Evolutionary conservation across 92 coral and sea anemone species (phyloP), one percentile per base, ranked within the genome.

Genomic region (Pocillopora meandrina): DNA sequence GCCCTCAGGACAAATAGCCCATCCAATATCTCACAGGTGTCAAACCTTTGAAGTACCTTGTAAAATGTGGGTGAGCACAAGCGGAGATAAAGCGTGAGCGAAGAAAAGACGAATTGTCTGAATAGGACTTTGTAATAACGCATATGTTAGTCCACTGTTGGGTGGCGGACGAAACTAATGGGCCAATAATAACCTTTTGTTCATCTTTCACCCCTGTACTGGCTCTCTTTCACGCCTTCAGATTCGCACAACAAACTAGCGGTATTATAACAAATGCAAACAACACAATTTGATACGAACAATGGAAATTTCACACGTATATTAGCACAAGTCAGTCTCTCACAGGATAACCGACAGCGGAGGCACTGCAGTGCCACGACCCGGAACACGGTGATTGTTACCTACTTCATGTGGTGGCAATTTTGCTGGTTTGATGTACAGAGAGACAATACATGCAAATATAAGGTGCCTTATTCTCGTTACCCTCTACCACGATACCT

Each of bases 31-130:
- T 35, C 60, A 65, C 52, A 81, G 55, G 49, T 70, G 85, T 35
- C 71, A 60, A 81, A 67, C 8, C 77, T 71, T 59, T 81, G 77
- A 71, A 81, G 77, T 71, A 81, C 77, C 85, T 81, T 71, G 19
- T 6, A n/a, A 69, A 65, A 31, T 49, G 16, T 47, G 64, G 52
- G 63, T 63, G 10, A 70, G 35, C 64, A 52, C 47, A 12, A 19
- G 20, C 13, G 73, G 19, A 69, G 77, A 81, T n/a, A 58, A 13
- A 49, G 31, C 23, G 74, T 14, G 74, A 20, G 70, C 26, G 76
- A 81, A 58, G 60, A 71, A 81, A 81, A 81, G 77, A n/a, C 58
- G 61, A 60, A 42, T 71, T 81, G 74, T 71, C 69, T 59, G 23
- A 71, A 81, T 59, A 21, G 69, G 65, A 57, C 74, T 68, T 80